Conservation (phyloP, 2,888 invertebrate genomes). For the Tetragonisca angustula region DNA sequence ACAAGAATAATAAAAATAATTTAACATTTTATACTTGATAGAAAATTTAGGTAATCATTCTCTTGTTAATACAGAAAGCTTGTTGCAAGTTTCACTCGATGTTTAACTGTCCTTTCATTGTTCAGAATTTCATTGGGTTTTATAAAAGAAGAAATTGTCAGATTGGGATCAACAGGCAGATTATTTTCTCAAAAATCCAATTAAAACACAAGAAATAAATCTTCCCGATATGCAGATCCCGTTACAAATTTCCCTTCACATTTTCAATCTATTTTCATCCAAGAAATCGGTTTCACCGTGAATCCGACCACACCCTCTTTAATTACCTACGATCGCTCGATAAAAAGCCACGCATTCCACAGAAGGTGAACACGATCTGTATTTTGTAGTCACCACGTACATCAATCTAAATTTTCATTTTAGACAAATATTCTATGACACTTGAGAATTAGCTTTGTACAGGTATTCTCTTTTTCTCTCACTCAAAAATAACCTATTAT, state of each 20-base stretch:
- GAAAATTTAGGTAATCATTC: neutral
- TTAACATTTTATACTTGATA: neutral
- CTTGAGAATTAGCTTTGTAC: too few species aligned
- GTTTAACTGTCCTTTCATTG: too few species aligned
- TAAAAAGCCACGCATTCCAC: neutral
- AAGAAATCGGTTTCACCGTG: slow-evolving; percentile 17
- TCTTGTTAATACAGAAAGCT: neutral
- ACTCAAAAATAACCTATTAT: too few species aligned
- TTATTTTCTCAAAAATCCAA: neutral
- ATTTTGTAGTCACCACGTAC: neutral
- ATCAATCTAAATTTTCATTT: neutral
- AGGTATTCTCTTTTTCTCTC: too few species aligned
- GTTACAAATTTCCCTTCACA: neutral
- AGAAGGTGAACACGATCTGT: neutral
- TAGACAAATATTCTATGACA: neutral
- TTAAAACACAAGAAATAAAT: neutral
- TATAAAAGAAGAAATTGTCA: neutral
- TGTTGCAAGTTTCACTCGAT: neutral
- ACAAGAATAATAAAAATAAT: too few species aligned
- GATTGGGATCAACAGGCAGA: neutral
- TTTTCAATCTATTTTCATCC: slow-evolving; percentile 15
- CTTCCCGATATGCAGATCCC: neutral
- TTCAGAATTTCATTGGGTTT: neutral
- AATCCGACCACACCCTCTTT: slow-evolving; percentile 29
- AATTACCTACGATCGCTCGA: neutral